A percentile compares a stretch with the other conserved stretches of the same genome.
Conservation (phyloP, 2,113 vertebrate genomes). For the Desmodus rotundus region DNA sequence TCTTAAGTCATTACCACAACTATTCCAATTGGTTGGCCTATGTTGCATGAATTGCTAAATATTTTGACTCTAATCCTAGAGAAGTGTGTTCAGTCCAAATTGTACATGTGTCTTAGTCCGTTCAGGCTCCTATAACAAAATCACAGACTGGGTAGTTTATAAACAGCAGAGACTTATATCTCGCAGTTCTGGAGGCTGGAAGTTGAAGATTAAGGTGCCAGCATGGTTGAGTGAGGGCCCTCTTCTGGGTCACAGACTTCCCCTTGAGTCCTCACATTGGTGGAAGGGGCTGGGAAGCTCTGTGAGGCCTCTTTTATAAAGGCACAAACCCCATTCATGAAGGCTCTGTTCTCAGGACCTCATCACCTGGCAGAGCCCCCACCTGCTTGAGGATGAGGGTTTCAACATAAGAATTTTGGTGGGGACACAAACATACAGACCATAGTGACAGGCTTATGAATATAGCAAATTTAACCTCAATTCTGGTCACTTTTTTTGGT, state of each 20-base stretch:
- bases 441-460: not conserved
- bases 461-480: not conserved
- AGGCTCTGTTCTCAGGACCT: not conserved
- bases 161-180: not conserved
- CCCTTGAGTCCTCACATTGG: not conserved
- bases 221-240: not conserved
- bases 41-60: not conserved
- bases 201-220: not conserved
- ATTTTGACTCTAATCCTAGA: conserved; percentile 20
- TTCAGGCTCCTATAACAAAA: not conserved
- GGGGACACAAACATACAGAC: not conserved
- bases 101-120: not conserved
- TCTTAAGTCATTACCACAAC: not conserved
- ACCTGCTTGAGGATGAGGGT: not conserved
- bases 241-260: not conserved
- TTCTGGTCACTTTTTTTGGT: not conserved
- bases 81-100: not conserved
- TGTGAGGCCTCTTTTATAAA: not conserved
- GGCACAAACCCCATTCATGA: not conserved
- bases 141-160: not conserved
- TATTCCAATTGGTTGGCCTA: not conserved
- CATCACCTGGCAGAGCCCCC: not conserved
- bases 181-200: not conserved
- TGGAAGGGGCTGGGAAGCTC: not conserved
- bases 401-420: not conserved